Evolutionary conservation across 2,113 vertebrate genomes (phyloP).

Genomic region (Onychorhynchus coronatus): DNA sequence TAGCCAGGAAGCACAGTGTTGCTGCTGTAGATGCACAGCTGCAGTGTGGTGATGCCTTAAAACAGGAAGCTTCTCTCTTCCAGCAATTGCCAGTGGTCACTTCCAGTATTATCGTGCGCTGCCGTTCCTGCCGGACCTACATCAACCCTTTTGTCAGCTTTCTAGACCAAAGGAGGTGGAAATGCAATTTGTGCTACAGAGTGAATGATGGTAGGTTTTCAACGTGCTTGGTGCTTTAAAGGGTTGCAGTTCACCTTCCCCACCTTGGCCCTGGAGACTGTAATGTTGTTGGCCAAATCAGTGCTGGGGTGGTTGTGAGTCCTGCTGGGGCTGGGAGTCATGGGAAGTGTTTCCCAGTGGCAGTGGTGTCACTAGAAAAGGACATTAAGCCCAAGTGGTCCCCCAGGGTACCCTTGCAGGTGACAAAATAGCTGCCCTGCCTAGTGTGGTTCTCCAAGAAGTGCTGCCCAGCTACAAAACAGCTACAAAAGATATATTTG

Average conservation of each 20-base stretch:
- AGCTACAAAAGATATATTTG: not conserved
- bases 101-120: slow-evolving; percentile 94
- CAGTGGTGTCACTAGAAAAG: not conserved
- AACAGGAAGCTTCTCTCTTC: slow-evolving; percentile 12
- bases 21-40: not conserved
- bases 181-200: slow-evolving; percentile 94
- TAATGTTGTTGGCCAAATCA: not conserved
- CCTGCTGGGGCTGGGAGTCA: not conserved
- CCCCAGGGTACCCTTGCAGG: not conserved
- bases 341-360: not conserved
- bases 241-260: not conserved
- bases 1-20: not conserved
- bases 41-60: not conserved
- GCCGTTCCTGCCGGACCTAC: slow-evolving; percentile 94
- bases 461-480: not conserved
- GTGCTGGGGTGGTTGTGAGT: not conserved
- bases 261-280: not conserved
- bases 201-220: slow-evolving; percentile 89
- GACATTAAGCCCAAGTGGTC: not conserved
- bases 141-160: slow-evolving; percentile 97
- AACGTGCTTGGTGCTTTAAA: not conserved
- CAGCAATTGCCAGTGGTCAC: slow-evolving; percentile 97
- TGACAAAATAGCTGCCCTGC: not conserved
- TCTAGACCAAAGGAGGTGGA: slow-evolving; percentile 94
- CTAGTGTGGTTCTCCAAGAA: not conserved